These are phyloP conservation scores for Morinoia aosen DNA, from an alignment of 2,888 invertebrate genomes.

Conservation along the genomic window DNA sequence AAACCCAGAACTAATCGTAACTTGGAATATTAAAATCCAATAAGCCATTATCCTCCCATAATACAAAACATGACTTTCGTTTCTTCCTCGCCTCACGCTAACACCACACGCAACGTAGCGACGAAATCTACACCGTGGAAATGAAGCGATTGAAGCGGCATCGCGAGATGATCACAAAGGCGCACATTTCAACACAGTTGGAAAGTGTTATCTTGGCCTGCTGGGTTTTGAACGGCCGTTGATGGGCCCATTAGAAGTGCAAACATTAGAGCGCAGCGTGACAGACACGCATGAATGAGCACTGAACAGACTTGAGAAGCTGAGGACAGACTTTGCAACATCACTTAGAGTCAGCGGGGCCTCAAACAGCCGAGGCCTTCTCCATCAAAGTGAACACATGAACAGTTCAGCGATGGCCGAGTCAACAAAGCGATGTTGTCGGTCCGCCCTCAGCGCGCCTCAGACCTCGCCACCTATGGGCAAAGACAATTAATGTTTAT, in stretches of 20 bases:
- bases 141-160: no score
- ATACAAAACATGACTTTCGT: no score
- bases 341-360: neutral
- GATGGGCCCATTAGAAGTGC: constrained; percentile 1
- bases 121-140: no score
- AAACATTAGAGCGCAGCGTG: neutral
- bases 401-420: constrained; percentile 8
- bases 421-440: constrained; percentile 27
- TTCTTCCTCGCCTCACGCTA: no score
- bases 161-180: neutral
- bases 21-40: no score
- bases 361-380: neutral
- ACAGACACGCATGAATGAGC: neutral
- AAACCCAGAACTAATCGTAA: no score
- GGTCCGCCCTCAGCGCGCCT: neutral
- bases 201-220: neutral
- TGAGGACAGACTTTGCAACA: neutral
- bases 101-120: no score
- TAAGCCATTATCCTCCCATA: no score
- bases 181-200: neutral
- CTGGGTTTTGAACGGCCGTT: neutral
- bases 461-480: neutral
- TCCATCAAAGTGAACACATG: neutral
- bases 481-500: neutral
- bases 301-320: neutral